phyloP scores from a whole-genome alignment of 1,140 invertebrate genomes.

The Drosophila kohkoa region DNA sequence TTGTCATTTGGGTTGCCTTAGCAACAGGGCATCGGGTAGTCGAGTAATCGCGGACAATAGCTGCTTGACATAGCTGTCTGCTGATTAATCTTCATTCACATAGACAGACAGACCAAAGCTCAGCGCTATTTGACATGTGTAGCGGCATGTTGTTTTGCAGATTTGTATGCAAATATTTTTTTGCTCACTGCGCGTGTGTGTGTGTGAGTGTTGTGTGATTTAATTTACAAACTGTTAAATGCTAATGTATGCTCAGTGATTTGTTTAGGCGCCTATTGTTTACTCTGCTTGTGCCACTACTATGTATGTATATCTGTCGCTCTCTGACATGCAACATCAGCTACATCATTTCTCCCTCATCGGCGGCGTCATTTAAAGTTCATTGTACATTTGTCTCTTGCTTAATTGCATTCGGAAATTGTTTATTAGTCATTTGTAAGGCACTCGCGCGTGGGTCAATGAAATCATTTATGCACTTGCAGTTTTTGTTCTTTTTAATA shows the following conservation, averaged over 20 bases:
- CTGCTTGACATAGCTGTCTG: slow-evolving; percentile 45
- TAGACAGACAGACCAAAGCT: slow-evolving; percentile 44
- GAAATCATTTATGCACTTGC: slow-evolving; percentile 74
- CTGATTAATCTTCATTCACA: slow-evolving; percentile 69
- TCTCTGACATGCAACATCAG: slow-evolving; percentile 36
- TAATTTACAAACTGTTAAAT: slow-evolving; percentile 63
- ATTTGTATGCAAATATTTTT: slow-evolving; percentile 71
- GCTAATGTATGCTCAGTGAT: slow-evolving; percentile 58
- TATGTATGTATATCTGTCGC: background rate
- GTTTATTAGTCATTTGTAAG: slow-evolving; percentile 70
- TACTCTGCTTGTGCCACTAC: slow-evolving; percentile 6
- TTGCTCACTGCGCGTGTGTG: slow-evolving; percentile 20
- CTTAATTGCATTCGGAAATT: slow-evolving; percentile 77
- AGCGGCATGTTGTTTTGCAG: slow-evolving; percentile 52
- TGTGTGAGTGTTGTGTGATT: slow-evolving; percentile 43
- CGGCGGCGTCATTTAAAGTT: slow-evolving; percentile 50
- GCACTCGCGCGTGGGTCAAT: slow-evolving; percentile 66
- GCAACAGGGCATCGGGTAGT: slow-evolving; percentile 23
- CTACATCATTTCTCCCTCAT: slow-evolving; percentile 24
- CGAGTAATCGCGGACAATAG: background rate
- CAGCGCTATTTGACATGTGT: slow-evolving; percentile 67
- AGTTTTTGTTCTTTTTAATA: slow-evolving; percentile 39
- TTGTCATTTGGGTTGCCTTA: background rate
- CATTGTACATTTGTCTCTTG: slow-evolving; percentile 71
- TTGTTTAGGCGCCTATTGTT: slow-evolving; percentile 53